Evolutionary conservation across 2,888 invertebrate species (phyloP), one percentile per base, ranked within the genome.

Genomic region (Pherbina coryleti): DNA sequence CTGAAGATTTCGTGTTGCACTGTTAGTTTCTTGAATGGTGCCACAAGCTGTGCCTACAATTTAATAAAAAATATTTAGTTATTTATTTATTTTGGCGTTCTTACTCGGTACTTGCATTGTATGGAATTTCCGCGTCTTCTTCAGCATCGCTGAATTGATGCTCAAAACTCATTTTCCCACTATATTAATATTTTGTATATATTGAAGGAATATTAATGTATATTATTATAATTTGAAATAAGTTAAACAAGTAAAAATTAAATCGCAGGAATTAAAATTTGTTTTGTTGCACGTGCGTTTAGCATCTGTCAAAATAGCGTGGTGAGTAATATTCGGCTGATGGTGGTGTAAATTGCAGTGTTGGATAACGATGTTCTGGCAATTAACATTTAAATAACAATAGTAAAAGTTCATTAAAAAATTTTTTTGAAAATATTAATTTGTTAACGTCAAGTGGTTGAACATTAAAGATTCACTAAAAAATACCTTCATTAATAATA

Each of bases 61-160:
- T n/a, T 19, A 71, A 60, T 28, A 22, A 11, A 28, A 11, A 57
- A n/a, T 5, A 17, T 51, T 55, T 22, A 22, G 19, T 64, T 31
- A 11, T 17, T n/a, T n/a, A 28, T 11, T 14, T 19, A 60, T 11
- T 53, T 19, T 34, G 11, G 60, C 57, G 55, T 66, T 0, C 5
- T 3, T 7, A 4, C 31, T 1, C 5, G 17, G n/a, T n/a, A 64
- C 78, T 28, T 25, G 81, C 82, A 25, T 81, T 81, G 60, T 79
- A 81, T 28, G 80, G 79, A 51, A 67, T 79, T 5, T 81, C 81
- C 5, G 86, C 85, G 22, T 88, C 88, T 70, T 88, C 88, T 17
- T 89, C 89, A 0, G 89, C 86, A 81, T 90, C 89, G 78, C 89
- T 89, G 78, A 86, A 90, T 79, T 88, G 88, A 78, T 89, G 89